phyloP scores from a whole-genome alignment of 2,113 vertebrate genomes.

The Leucopsar rothschildi region DNA sequence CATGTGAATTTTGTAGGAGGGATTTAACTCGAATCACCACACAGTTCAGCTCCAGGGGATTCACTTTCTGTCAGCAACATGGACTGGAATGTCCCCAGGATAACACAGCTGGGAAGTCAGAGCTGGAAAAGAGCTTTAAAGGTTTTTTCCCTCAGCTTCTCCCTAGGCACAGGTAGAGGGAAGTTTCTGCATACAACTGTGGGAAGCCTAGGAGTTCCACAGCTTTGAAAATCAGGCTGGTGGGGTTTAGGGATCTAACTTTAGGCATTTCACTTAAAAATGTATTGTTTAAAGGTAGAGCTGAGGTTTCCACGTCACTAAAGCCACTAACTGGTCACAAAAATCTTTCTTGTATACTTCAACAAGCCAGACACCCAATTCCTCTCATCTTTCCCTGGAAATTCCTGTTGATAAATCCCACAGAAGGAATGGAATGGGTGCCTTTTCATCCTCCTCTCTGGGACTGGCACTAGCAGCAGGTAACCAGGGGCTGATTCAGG shows the following conservation, averaged over 20 bases:
- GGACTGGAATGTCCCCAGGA: not conserved
- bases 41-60: not conserved
- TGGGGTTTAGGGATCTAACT: not conserved
- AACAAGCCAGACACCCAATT: not conserved
- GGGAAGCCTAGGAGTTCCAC: not conserved
- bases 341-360: not conserved
- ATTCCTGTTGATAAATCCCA: not conserved
- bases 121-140: not conserved
- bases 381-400: not conserved
- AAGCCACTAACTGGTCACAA: not conserved
- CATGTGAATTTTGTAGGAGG: not conserved
- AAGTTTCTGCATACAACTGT: not conserved
- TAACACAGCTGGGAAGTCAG: not conserved
- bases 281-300: not conserved
- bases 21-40: not conserved
- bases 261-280: not conserved
- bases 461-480: not conserved
- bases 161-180: not conserved
- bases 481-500: slow-evolving; percentile 36
- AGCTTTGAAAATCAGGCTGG: not conserved
- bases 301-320: not conserved
- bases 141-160: not conserved
- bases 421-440: not conserved
- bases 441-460: not conserved
- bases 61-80: accelerated